Base-by-base conservation (phyloP, 2,113 vertebrate species). In the Sigmodon hispidus region DNA sequence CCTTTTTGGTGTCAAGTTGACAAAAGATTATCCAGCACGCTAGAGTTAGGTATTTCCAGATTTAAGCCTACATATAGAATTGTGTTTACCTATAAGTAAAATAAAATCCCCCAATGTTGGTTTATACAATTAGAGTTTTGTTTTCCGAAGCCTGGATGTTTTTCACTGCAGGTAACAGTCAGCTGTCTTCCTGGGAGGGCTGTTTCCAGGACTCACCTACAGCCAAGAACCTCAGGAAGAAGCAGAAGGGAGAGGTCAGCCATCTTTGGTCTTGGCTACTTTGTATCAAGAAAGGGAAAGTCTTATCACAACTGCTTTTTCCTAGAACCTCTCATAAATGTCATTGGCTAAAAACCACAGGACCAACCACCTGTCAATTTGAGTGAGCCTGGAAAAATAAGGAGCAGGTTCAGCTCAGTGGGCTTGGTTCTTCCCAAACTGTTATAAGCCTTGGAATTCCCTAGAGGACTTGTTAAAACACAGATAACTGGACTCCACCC, bases 341-440 rank as follows among this genome's bases (percentile, higher is more conserved):
- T 40, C 80, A 61, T 9, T 83, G 85, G n/a, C 63, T 48, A 48
- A 72, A 72, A 34, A 4, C 70, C 81, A 52, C 43, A 16, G 31
- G 87, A 12, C 9, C 17, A 87, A 12, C 9, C 17, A 87, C 21
- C 36, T 83, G 7, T 17, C 45, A 10, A 57, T 77, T 69, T 29
- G 67, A 91, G 36, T 22, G 43, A 95, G 45, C 21, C 50, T 79
- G 34, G 85, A 40, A 90, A 93, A 95, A 48, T 63, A 55, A n/a
- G 2, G 40, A 34, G 7, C 5, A 57, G 48, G 15, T 7, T 90
- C 24, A 26, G 36, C 5, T 17, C 43, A 81, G 81, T 29, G 29
- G 65, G 34, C 45, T 85, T 40, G 13, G 55, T 34, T 65, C 5
- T 79, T 67, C 76, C 67, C 72, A 61, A 59, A 84, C 34, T 45